Evolutionary conservation across 2,888 invertebrate genomes (phyloP).

Genomic region (Agrochola macilenta): DNA sequence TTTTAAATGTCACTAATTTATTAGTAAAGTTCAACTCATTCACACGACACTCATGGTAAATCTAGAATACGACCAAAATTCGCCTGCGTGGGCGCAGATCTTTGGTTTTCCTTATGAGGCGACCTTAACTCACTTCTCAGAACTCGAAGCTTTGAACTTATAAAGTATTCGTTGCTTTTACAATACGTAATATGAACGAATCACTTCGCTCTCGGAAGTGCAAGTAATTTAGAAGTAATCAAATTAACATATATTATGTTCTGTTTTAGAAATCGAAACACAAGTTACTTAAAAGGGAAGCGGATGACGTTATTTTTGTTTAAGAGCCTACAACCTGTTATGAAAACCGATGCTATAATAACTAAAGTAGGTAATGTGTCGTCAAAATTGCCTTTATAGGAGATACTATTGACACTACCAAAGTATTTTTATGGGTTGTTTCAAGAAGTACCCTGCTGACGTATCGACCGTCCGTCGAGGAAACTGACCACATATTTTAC

Average conservation of each 20-base stretch:
- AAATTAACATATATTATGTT: constrained; percentile 55
- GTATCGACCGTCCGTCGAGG: constrained; percentile 66
- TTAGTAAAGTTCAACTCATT: constrained; percentile 67
- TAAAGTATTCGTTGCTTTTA: constrained; percentile 51
- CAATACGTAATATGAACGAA: constrained; percentile 61
- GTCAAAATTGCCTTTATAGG: constrained; percentile 21
- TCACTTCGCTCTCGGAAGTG: constrained; percentile 57
- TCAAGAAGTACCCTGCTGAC: constrained; percentile 37
- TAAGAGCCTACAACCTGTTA: constrained; percentile 20
- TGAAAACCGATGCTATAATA: constrained; percentile 27
- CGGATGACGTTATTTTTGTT: constrained; percentile 48
- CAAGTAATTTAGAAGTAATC: constrained; percentile 59
- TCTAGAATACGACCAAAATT: constrained; percentile 66
- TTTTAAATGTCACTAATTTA: constrained; percentile 46
- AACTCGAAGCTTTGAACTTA: constrained; percentile 65
- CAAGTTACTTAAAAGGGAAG: constrained; percentile 32
- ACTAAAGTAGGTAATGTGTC: not conserved
- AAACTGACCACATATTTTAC: constrained; percentile 79
- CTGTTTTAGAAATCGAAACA: constrained; percentile 59
- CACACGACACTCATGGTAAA: constrained; percentile 69
- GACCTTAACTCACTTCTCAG: constrained; percentile 71
- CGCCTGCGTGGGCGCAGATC: constrained; percentile 72
- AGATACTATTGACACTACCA: constrained; percentile 27
- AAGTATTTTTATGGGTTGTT: constrained; percentile 48
- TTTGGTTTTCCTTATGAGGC: constrained; percentile 76